Evolutionary conservation across 2,888 invertebrate genomes (phyloP), one percentile per base, ranked within the genome.

Genomic region (Acrobasis suavella): DNA sequence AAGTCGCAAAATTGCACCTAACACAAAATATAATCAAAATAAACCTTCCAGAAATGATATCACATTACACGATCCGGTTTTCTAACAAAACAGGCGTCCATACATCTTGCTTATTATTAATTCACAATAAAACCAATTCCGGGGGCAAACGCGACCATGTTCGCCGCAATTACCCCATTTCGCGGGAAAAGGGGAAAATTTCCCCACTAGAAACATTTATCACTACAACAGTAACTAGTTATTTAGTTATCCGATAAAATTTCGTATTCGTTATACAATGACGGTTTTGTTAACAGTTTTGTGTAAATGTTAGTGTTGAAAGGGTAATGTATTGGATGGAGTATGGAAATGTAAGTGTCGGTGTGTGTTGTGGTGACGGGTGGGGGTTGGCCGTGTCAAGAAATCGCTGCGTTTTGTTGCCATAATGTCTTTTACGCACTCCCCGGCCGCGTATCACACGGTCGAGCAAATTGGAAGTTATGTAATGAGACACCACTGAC

Each of bases 391-490:
- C 74, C 69, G 78, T 78, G 80, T 77, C 70, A 76, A 65, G 70
- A 77, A 82, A 81, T 80, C 77, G 81, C 76, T 70, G 76, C 83
- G 78, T 86, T 87, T 82, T 82, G 81, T 85, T 79, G 74, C 73
- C 79, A 80, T 85, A 84, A 85, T 82, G 78, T 73, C 73, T 75
- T 76, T 75, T 72, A 74, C 72, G 68, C 58, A 52, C 68, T 66
- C 62, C 63, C 70, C 62, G 54, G 17, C 55, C 15, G 54, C 49
- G 63, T 62, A 61, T 72, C 62, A 69, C 71, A 77, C 68, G 69
- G 65, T 65, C 63, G 58, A 64, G 58, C 64, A 59, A 50, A 59
- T 38, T 50, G 38, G 14, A 50, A 22, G 10, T 56, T 5, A 37
- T n/a, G 32, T 32, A 14, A 14, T n/a, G n/a, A 10, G 42, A 22